A percentile compares a stretch with the other conserved stretches of the same genome.
phyloP scores from a whole-genome alignment of 2,797 vertebrate species.

The Sebastes trivittatus region DNA sequence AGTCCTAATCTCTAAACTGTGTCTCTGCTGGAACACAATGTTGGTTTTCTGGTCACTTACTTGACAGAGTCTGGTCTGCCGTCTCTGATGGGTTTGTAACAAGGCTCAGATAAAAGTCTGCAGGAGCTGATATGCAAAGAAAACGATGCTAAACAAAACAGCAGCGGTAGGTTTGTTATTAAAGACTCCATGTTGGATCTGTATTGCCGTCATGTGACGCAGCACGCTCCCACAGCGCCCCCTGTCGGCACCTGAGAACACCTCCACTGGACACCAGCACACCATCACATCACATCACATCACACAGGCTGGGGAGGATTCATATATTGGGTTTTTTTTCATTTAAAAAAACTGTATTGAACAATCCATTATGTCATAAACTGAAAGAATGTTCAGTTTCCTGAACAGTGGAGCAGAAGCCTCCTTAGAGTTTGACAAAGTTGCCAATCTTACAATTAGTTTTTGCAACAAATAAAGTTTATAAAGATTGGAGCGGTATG shows the following conservation, averaged over 20 bases:
- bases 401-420: too few relatives aligned
- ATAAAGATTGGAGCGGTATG: too few relatives aligned
- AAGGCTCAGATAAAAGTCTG: slow-evolving; percentile 46
- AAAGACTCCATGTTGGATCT: slow-evolving; percentile 67
- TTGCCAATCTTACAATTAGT: too few relatives aligned
- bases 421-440: too few relatives aligned
- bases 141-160: slow-evolving; percentile 46
- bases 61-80: slow-evolving; percentile 56
- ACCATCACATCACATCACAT: not conserved
- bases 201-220: not conserved
- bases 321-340: too few relatives aligned
- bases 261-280: too few relatives aligned
- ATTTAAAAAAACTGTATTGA: not conserved
- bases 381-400: too few relatives aligned
- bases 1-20: not conserved
- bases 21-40: not conserved
- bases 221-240: slow-evolving; percentile 14
- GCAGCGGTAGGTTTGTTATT: not conserved
- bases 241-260: not conserved
- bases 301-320: not conserved
- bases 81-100: slow-evolving; percentile 74
- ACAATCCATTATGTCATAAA: not conserved
- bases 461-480: too few relatives aligned
- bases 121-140: not conserved
- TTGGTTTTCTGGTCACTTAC: slow-evolving; percentile 23